Conservation (phyloP, 2,797 vertebrate species). For the Falco berigora region DNA sequence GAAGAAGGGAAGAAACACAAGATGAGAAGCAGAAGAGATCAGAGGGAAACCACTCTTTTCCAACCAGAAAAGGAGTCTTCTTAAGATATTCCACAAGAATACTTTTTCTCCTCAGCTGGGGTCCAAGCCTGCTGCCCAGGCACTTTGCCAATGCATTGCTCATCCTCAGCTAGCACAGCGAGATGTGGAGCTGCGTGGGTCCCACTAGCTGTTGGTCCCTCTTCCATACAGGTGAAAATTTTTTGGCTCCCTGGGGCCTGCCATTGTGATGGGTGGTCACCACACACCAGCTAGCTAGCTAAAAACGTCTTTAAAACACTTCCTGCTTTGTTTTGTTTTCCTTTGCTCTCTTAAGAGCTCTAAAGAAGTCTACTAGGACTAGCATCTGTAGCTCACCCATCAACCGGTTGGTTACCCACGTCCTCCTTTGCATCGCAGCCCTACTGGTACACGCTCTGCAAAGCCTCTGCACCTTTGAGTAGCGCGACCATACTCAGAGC, state of each 20-base stretch:
- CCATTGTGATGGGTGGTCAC: fast-evolving
- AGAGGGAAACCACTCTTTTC: neutral
- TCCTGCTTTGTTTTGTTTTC: neutral
- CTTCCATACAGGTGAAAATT: neutral
- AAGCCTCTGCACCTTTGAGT: neutral
- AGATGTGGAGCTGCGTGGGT: neutral
- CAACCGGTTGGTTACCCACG: neutral
- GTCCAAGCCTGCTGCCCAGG: neutral
- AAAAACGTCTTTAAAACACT: neutral
- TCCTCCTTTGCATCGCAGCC: neutral
- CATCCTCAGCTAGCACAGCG: neutral
- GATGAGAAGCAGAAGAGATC: neutral
- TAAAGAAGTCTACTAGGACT: neutral
- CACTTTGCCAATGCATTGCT: neutral
- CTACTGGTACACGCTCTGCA: neutral
- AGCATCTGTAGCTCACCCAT: neutral
- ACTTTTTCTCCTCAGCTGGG: neutral
- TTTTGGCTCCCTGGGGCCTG: neutral
- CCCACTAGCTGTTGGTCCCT: neutral
- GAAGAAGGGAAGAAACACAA: neutral
- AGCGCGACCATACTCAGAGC: neutral
- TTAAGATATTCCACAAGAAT: neutral
- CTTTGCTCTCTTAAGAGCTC: neutral
- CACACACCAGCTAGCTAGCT: neutral
- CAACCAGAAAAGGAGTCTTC: neutral